Base-by-base conservation (phyloP, 2,888 invertebrate species). In the Erebia aethiops region DNA sequence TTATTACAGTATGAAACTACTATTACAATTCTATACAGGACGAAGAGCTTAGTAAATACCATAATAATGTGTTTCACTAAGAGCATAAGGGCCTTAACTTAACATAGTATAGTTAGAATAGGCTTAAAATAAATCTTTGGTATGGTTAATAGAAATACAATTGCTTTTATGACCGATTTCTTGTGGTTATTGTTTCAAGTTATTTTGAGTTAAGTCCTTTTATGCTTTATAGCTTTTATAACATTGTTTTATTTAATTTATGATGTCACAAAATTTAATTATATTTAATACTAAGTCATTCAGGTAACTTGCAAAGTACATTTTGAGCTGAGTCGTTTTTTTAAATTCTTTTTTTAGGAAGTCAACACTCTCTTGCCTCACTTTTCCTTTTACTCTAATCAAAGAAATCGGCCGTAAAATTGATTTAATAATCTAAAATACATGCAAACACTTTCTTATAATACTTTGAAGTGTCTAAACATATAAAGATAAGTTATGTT, bases 11-110 rank as follows among this genome's bases (percentile, higher is more conserved):
- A 43, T 41, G 65, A 16, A 43, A 65, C 65, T 65, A 65, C 65
- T 54, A 13, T 56, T 65, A 43, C 52, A 52, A 64, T n/a, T 65
- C 56, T 65, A 58, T 46, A 43, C 60, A 66, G 67, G 67, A 68
- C 66, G 56, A 70, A 61, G 46, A 70, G 54, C 58, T 67, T 58
- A 67, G 26, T 57, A 67, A 51, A 51, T 35, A 64, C 26, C 43
- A 43, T 46, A 46, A 14, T 14, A 35, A 62, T 62, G 49, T 21
- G 21, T 62, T 49, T 62, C 7, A 62, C 46, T 46, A 62, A 14
- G 43, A 62, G 62, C 18, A 21, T 49, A 21, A 62, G 62, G 62
- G 21, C 9, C 13, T 49, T 49, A 11, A 46, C 61, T 10, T 41
- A 60, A 41, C n/a, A 43, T 16, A 60, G 60, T 58, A 35, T 58